A percentile compares a stretch with the other conserved stretches of the same genome.
phyloP scores from a whole-genome alignment of 2,113 vertebrate genomes.

The Bos javanicus region DNA sequence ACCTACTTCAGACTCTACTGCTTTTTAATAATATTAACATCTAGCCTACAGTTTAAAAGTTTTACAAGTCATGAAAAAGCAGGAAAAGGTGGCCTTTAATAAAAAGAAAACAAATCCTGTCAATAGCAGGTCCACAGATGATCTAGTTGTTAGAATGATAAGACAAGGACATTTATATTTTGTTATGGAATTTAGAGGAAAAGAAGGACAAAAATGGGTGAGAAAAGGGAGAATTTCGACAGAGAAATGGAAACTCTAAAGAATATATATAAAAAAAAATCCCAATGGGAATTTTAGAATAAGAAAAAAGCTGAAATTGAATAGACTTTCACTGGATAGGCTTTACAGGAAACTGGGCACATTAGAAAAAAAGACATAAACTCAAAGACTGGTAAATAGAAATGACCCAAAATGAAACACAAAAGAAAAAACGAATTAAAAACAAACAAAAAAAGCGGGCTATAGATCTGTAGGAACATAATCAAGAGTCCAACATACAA shows the following conservation, averaged over 20 bases:
- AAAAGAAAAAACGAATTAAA: not conserved
- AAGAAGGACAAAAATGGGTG: not conserved
- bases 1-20: not conserved
- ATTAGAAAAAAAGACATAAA: not conserved
- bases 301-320: not conserved
- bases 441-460: not conserved
- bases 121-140: not conserved
- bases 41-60: not conserved
- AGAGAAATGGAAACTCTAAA: not conserved
- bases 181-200: not conserved
- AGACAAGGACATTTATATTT: not conserved
- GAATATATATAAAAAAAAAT: not conserved
- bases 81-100: not conserved
- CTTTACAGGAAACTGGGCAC: not conserved
- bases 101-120: not conserved
- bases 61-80: not conserved
- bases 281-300: not conserved
- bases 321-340: not conserved
- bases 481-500: not conserved
- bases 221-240: not conserved
- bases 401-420: not conserved
- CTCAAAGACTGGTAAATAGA: not conserved
- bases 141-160: not conserved
- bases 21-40: not conserved
- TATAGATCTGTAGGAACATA: not conserved